These are phyloP conservation scores for Gymnoscopelus braueri DNA, from an alignment of 2,797 vertebrate genomes.

Conservation along the genomic window DNA sequence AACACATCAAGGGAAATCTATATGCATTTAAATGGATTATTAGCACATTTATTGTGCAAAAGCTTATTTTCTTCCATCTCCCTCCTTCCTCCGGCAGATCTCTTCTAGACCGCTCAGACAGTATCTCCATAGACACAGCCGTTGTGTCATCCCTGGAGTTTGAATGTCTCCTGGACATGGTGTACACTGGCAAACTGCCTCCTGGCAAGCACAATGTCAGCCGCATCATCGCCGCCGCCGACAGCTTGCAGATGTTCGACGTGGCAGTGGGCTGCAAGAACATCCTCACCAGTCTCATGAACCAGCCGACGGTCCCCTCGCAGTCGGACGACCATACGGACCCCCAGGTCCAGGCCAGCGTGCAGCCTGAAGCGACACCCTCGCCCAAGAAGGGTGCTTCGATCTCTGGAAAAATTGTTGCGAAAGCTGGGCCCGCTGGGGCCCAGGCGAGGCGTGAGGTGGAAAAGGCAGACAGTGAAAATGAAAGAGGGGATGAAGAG, in stretches of 20 bases:
- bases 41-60: too few relatives aligned
- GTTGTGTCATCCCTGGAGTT: slow-evolving; percentile 89
- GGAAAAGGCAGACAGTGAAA: background rate
- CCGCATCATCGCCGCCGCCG: slow-evolving; percentile 85
- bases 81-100: slow-evolving; percentile 63
- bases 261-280: slow-evolving; percentile 89
- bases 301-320: slow-evolving; percentile 21
- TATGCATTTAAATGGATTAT: too few relatives aligned
- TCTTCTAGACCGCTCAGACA: slow-evolving; percentile 84
- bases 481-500: background rate
- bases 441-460: background rate
- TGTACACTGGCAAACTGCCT: slow-evolving; percentile 87
- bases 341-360: background rate
- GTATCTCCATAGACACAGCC: slow-evolving; percentile 84
- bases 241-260: slow-evolving; percentile 93
- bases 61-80: too few relatives aligned
- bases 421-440: slow-evolving; percentile 1
- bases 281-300: slow-evolving; percentile 84
- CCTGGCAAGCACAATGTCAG: slow-evolving; percentile 89
- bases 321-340: background rate
- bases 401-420: background rate
- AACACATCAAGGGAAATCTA: too few relatives aligned
- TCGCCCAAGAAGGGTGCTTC: background rate
- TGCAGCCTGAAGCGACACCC: background rate
- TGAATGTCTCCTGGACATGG: slow-evolving; percentile 86